phyloP scores from a whole-genome alignment of 2,113 vertebrate species.

The Mungos mungo region DNA sequence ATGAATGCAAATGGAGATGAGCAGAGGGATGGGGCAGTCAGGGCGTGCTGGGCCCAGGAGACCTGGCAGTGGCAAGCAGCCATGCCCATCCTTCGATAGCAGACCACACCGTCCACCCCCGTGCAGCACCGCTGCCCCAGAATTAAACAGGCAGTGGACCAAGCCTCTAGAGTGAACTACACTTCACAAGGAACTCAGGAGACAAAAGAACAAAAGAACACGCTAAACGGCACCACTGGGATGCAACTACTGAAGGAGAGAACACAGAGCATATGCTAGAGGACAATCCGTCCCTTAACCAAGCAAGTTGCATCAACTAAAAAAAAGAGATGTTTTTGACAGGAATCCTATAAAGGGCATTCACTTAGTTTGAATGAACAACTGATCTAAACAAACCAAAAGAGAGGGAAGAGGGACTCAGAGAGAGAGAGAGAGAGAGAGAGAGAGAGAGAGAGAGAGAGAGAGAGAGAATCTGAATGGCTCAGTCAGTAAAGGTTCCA shows the following conservation, averaged over 20 bases:
- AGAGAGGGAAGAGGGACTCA: background rate
- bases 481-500: too few species aligned
- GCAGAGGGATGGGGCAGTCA: rapidly evolving
- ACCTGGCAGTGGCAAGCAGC: background rate
- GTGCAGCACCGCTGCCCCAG: background rate
- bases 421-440: too few species aligned
- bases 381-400: background rate
- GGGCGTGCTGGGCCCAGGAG: rapidly evolving
- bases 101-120: too few species aligned
- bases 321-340: background rate
- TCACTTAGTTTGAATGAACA: background rate
- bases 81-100: rapidly evolving
- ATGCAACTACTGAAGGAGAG: background rate
- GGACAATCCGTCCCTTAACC: background rate
- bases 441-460: too few species aligned
- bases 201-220: background rate
- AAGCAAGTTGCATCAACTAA: background rate
- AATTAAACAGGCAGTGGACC: background rate
- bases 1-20: rapidly evolving
- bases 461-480: too few species aligned
- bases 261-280: background rate
- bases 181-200: background rate
- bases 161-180: background rate
- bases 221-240: background rate
- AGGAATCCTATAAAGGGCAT: background rate